Evolutionary conservation across 2,113 vertebrate species (phyloP), one percentile per base, ranked within the genome.

Genomic region (Coracopsis vasa): DNA sequence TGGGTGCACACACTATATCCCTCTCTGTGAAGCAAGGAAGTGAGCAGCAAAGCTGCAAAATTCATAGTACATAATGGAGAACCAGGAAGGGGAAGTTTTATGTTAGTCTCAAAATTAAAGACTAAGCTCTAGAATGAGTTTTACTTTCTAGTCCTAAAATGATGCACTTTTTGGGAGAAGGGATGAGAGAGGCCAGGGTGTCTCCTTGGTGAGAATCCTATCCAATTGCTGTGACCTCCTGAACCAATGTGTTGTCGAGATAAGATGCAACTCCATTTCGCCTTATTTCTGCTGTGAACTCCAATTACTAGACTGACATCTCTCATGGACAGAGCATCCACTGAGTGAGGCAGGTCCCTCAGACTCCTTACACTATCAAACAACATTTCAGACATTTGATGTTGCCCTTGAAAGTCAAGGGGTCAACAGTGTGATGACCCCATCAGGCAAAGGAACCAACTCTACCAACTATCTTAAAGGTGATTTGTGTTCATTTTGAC

Each of bases 401-500:
- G 25, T 23, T 73, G 66, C 35, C 67, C 60, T 70, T 86, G 48
- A 94, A 96, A 95, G 84, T n/a, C 39, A 88, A 83, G 33, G 65
- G 80, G 50, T 61, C 4, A 3, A 62, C 15, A 65, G 13, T 27
- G 45, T 23, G n/a, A 66, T 80, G 69, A 81, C 65, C 65, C 48
- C 69, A 61, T 72, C 47, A 79, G 48, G 44, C 71, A 92, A 86
- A 92, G 45, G 31, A 91, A 87, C 39, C 47, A 87, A 41, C n/a
- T 39, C 39, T 29, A 58, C 70, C 54, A 66, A 54, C 35, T 64
- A 33, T 71, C 47, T 81, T 56, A 64, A 79, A 94, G 72, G 67
- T 82, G 62, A 94, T 93, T 95, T 83, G 71, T 74, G 50, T 31
- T 92, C 69, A 60, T 78, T 83, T 67, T 84, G 86, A 93, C 73